These are phyloP conservation scores for Ptychoptera albimana DNA, from an alignment of 2,888 invertebrate genomes.

Conservation along the genomic window DNA sequence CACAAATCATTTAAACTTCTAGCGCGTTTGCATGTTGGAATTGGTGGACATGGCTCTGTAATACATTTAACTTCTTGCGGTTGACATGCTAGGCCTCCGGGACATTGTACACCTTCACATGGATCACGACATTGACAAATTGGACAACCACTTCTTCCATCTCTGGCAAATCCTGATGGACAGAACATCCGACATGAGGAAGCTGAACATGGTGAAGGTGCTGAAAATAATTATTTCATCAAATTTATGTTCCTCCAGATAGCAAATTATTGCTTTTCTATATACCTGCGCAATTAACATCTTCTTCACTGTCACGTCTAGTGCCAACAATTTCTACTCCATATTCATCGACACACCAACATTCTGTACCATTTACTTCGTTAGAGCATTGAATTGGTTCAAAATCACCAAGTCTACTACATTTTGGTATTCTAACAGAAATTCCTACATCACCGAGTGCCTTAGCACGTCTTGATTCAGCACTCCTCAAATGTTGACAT, in stretches of 20 bases:
- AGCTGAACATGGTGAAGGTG: conserved; percentile 53
- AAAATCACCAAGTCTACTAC: conserved; percentile 53
- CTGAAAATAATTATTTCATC: conserved; percentile 12
- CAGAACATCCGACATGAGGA: conserved; percentile 78
- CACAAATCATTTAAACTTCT: conserved; percentile 63
- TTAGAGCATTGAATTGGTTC: conserved; percentile 64
- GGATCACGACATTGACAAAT: conserved; percentile 70
- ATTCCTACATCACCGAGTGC: conserved; percentile 32
- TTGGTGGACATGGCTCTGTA: conserved; percentile 65
- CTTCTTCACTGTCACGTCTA: conserved; percentile 30
- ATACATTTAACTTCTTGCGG: conserved; percentile 63
- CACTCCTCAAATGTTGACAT: conserved; percentile 47
- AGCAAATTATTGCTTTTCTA: conserved; percentile 1
- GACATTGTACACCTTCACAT: conserved; percentile 58
- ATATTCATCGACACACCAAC: conserved; percentile 72
- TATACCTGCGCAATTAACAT: conserved; percentile 13
- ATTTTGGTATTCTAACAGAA: conserved; percentile 49
- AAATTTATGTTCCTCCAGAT: conserved; percentile 18
- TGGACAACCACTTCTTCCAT: conserved; percentile 52
- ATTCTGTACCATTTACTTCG: conserved; percentile 46
- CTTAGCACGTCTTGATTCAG: conserved; percentile 44
- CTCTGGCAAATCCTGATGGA: conserved; percentile 61
- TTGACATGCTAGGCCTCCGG: conserved; percentile 59
- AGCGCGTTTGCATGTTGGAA: conserved; percentile 69
- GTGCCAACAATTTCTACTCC: conserved; percentile 69